phyloP scores from a whole-genome alignment of 1,140 invertebrate genomes.

The Palaemon carinicauda region DNA sequence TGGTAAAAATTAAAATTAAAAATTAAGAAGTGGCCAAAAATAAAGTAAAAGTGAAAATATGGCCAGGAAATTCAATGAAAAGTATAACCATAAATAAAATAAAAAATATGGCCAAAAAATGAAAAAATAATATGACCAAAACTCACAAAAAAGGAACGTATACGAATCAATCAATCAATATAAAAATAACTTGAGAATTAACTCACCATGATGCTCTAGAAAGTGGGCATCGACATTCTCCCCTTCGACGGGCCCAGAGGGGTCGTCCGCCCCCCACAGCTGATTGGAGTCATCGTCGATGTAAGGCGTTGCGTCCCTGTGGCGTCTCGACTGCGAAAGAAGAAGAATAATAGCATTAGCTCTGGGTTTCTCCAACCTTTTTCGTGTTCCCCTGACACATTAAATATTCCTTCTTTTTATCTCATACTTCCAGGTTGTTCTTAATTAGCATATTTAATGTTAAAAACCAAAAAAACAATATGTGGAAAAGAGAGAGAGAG shows the following conservation, averaged over 20 bases:
- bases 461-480: not conserved
- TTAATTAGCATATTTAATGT: too few relatives aligned
- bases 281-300: slow-evolving; percentile 42
- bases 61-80: too few relatives aligned
- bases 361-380: not conserved
- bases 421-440: too few relatives aligned
- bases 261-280: slow-evolving; percentile 26
- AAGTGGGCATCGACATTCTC: slow-evolving; percentile 11
- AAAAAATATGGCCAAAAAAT: not conserved
- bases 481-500: not conserved
- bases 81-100: not conserved
- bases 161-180: too few relatives aligned
- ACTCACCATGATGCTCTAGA: slow-evolving; percentile 17
- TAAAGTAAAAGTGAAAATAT: too few relatives aligned
- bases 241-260: slow-evolving; percentile 13
- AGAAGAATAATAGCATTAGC: not conserved
- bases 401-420: not conserved
- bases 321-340: slow-evolving; percentile 38
- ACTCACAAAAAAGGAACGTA: too few relatives aligned
- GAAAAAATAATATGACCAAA: not conserved
- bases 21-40: too few relatives aligned
- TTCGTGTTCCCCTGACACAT: not conserved
- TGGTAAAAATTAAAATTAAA: too few relatives aligned
- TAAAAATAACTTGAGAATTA: too few relatives aligned
- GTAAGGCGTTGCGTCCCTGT: slow-evolving; percentile 48